Percentiles rank a stretch among this genome's conserved stretches.
These are phyloP conservation scores for Lophius piscatorius DNA, from an alignment of 2,113 vertebrate species.

Conservation along the genomic window DNA sequence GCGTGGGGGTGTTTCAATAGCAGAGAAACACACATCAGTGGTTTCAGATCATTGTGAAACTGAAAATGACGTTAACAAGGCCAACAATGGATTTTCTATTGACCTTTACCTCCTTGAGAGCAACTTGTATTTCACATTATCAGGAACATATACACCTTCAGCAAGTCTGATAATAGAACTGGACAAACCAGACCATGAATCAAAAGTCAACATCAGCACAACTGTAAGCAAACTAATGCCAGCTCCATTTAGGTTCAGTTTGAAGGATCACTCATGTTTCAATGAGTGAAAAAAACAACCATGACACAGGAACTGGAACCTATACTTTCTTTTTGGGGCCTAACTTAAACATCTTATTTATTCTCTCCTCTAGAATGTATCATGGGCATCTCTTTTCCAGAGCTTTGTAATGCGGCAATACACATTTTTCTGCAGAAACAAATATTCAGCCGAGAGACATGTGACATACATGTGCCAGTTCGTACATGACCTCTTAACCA, in stretches of 20 bases:
- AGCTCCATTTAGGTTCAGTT: constrained; percentile 33
- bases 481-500: not conserved
- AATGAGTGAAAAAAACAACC: constrained; percentile 38
- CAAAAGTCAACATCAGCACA: constrained; percentile 23
- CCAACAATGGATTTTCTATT: constrained; percentile 45
- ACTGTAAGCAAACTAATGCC: constrained; percentile 6
- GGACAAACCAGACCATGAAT: constrained; percentile 9
- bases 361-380: constrained; percentile 11
- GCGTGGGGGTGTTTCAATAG: constrained; percentile 57
- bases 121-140: constrained; percentile 24
- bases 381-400: constrained; percentile 7
- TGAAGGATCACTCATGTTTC: constrained; percentile 24
- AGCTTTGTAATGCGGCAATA: not conserved
- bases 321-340: constrained; percentile 11
- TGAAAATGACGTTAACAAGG: constrained; percentile 62
- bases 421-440: constrained; percentile 1
- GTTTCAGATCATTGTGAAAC: constrained; percentile 75
- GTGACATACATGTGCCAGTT: constrained; percentile 15
- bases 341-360: constrained; percentile 23
- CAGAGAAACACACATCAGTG: constrained; percentile 46
- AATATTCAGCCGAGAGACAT: not conserved
- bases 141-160: constrained; percentile 27
- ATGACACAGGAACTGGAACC: constrained; percentile 11
- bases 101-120: constrained; percentile 42
- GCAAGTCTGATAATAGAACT: not conserved